Percentiles rank a stretch among this genome's conserved stretches.
These are phyloP conservation scores for Sarcophaga subvicina DNA, from an alignment of 2,888 invertebrate species.

Conservation along the genomic window DNA sequence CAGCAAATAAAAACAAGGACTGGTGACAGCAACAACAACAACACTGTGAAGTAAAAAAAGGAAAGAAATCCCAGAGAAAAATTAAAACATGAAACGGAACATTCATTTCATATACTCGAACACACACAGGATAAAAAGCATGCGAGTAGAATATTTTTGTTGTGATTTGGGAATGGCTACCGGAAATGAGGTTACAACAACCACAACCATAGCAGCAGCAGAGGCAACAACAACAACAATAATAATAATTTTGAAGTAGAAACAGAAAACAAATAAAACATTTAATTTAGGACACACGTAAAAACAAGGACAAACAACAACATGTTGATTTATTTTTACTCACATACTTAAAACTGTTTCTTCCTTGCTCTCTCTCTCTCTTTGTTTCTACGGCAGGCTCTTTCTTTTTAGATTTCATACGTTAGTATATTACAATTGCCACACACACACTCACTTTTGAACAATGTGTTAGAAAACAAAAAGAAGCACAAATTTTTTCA, in stretches of 20 bases:
- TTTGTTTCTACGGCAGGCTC: not conserved
- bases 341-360: conserved; percentile 8
- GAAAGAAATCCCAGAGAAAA: too few species aligned
- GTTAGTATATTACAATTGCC: not conserved
- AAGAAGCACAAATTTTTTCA: too few species aligned
- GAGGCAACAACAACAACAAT: not conserved
- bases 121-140: too few species aligned
- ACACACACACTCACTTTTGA: not conserved
- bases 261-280: conserved; percentile 35
- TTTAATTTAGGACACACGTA: conserved; percentile 60
- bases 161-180: conserved; percentile 38
- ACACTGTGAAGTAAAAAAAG: too few species aligned
- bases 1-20: too few species aligned
- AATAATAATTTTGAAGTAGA: not conserved
- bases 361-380: not conserved
- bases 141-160: too few species aligned
- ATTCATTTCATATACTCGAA: too few species aligned
- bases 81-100: too few species aligned
- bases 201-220: not conserved
- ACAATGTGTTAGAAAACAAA: too few species aligned
- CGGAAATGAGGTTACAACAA: conserved; percentile 56
- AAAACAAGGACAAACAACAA: conserved; percentile 65
- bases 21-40: too few species aligned
- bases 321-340: conserved; percentile 64
- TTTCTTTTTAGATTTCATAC: not conserved